These are phyloP conservation scores for Catostomus latipinnis DNA, from an alignment of 2,797 vertebrate genomes.

Conservation along the genomic window DNA sequence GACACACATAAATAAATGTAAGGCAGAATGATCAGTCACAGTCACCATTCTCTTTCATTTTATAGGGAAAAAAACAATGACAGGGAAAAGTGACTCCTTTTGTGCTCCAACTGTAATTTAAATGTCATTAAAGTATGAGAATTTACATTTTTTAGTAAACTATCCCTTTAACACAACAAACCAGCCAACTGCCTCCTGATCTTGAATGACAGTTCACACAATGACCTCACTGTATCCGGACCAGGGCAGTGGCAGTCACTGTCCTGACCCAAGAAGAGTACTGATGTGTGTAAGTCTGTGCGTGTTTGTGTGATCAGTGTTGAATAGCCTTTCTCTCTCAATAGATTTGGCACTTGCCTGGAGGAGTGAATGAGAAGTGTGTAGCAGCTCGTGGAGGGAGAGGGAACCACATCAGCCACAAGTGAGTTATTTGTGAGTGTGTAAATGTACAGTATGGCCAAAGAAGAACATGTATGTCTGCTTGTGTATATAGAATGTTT, in stretches of 20 bases:
- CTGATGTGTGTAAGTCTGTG: slow-evolving; percentile 21
- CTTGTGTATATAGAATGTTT: background rate
- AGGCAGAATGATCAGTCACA: too few relatives aligned
- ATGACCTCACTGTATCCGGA: slow-evolving; percentile 41
- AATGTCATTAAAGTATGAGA: too few relatives aligned
- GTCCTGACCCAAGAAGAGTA: slow-evolving; percentile 51
- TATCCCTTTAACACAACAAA: background rate
- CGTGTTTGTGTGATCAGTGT: slow-evolving; percentile 6
- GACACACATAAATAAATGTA: too few relatives aligned
- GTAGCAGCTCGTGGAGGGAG: slow-evolving; percentile 33
- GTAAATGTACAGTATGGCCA: background rate
- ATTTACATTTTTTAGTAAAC: too few relatives aligned
- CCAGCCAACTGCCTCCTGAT: slow-evolving; percentile 19
- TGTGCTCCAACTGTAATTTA: too few relatives aligned
- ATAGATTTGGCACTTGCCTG: slow-evolving; percentile 25
- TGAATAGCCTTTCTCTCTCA: slow-evolving; percentile 20
- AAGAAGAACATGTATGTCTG: slow-evolving; percentile 10
- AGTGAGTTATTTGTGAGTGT: slow-evolving; percentile 43
- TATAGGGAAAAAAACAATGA: too few relatives aligned
- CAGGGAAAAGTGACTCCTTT: too few relatives aligned
- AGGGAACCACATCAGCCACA: slow-evolving; percentile 54
- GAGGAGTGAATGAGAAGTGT: slow-evolving; percentile 28
- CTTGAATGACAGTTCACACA: slow-evolving; percentile 38
- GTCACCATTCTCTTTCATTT: too few relatives aligned
- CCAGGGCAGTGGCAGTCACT: slow-evolving; percentile 45